Evolutionary conservation across 2,113 vertebrate species (phyloP), one percentile per base, ranked within the genome.

Genomic region (Crotophaga sulcirostris): DNA sequence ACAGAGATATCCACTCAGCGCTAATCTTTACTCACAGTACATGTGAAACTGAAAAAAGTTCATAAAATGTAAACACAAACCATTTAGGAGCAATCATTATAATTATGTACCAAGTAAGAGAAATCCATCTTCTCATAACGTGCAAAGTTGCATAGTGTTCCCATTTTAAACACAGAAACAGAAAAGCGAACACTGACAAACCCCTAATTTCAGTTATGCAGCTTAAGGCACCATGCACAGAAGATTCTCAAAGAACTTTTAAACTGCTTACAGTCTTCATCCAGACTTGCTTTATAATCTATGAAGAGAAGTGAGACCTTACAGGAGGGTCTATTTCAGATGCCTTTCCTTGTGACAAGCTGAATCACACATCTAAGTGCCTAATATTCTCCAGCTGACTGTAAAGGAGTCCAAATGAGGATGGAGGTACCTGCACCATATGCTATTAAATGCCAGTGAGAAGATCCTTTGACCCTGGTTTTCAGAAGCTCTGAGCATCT

Each of bases 11-110:
- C 29, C 40, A 82, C 60, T 84, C 73, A 59, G n/a, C 63, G 56
- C 68, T 75, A 72, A 64, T 44, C 68, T 90, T 84, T 78, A 89
- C 76, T 84, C 52, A 36, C 18, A 31, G 49, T 17, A 72, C 87
- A 93, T 47, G 49, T 89, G 87, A 96, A 97, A 96, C 49, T 91
- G 96, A 94, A 96, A 90, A 94, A 94, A 95, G 67, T 56, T 97
- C 93, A 94, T 89, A 97, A 84, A 96, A 85, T 26, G 60, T 56
- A 94, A 93, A 86, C 36, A 47, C 26, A 86, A 90, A 83, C 31
- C 70, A 90, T 82, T 93, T 55, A 86, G 72, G 38, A 49, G 28
- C 42, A 70, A 80, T 47, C 11, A 8, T 74, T 79, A 40, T 12
- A 88, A 84, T 40, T 42, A 76, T 2, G 7, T 23, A 67, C 23